Base-by-base conservation (phyloP, 2,113 vertebrate species). In the Pterocles gutturalis region DNA sequence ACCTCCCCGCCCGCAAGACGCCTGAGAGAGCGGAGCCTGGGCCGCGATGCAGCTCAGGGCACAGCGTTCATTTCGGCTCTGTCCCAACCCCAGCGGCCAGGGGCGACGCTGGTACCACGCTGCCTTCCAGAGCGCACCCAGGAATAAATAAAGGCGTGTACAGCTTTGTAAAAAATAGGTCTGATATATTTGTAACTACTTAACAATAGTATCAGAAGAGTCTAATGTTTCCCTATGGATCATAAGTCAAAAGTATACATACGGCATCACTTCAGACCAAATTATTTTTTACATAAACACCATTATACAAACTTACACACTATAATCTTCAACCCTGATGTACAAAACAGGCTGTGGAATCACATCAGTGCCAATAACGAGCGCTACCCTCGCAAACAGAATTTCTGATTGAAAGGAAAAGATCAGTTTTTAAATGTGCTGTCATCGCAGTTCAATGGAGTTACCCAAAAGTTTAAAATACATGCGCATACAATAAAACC, bases 131-230 rank as follows among this genome's bases (percentile, higher is more conserved):
- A 13, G 12, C 6, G 41, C 41, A 41, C 41, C 41, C 41, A 41
- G 41, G 41, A 97, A 98, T 97, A 97, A 96, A 97, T 97, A 97
- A 95, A 96, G 91, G 78, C 95, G 83, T 61, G 94, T 89, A 90
- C 13, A 87, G 54, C 91, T 96, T 84, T 38, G 79, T 95, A 88
- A 93, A 96, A 92, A 96, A 92, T 36, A 95, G 84, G 70, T 80
- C 91, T 36, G 54, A 72, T 55, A 69, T 72, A 92, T 48, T 41
- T 77, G 64, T 62, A 79, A 49, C 90, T 93, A 86, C 81, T 54
- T 46, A 36, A 83, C 79, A 17, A 26, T n/a, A 62, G 31, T n/a
- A 93, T 24, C 83, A 73, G 90, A 5, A 83, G 90, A 57, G 81
- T 85, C 85, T 67, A 12, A 0, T 45, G 31, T 18, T 87, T 83